These are phyloP conservation scores for Poicephalus meyeri DNA, from an alignment of 2,113 vertebrate genomes.

Conservation along the genomic window DNA sequence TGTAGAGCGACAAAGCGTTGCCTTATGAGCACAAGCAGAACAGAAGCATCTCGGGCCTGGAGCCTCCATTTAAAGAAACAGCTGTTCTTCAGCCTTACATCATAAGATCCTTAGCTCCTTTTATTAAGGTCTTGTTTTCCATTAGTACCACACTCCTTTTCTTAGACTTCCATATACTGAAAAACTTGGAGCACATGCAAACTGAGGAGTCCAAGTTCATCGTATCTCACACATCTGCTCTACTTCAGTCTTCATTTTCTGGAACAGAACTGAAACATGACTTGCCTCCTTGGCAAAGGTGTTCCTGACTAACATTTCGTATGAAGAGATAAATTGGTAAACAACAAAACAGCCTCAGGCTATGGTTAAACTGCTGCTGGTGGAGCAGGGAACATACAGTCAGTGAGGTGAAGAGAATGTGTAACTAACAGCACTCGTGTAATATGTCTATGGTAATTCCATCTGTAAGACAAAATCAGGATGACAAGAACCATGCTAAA, in stretches of 20 bases:
- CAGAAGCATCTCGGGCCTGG: neutral
- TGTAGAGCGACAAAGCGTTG: neutral
- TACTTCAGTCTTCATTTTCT: neutral
- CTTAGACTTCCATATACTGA: neutral
- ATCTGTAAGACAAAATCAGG: neutral
- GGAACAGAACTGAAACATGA: neutral
- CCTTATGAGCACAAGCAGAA: neutral
- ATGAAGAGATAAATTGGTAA: neutral
- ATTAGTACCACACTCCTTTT: neutral
- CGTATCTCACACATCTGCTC: neutral
- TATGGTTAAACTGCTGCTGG: neutral
- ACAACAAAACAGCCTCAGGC: neutral
- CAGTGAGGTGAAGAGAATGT: neutral
- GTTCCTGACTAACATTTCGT: neutral
- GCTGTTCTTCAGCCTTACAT: neutral
- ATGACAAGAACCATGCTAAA: neutral
- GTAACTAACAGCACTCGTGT: neutral
- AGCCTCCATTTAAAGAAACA: neutral
- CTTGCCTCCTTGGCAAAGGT: neutral
- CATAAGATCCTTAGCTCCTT: neutral
- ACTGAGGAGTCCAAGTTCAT: neutral
- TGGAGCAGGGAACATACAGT: neutral
- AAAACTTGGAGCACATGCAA: neutral
- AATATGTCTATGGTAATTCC: neutral
- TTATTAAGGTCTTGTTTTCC: neutral